Evolutionary conservation across 2,888 invertebrate genomes (phyloP).

Genomic region (Aquatica leii): DNA sequence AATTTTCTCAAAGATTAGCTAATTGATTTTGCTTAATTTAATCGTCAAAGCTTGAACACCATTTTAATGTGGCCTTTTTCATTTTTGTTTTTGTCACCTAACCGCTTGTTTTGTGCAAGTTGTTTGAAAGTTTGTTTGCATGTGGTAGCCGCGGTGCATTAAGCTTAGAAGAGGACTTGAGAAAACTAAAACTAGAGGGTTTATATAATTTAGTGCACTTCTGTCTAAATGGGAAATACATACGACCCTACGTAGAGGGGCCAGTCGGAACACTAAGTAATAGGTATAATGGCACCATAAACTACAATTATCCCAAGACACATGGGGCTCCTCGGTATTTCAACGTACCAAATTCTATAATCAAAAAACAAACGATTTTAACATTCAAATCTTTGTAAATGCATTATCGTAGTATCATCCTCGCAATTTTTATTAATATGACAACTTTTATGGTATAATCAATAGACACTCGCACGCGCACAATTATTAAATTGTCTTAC

Average conservation of each 20-base stretch:
- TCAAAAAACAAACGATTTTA: constrained; percentile 13
- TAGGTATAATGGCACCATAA: constrained; percentile 53
- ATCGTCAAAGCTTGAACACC: too few species aligned
- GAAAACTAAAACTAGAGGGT: constrained; percentile 22
- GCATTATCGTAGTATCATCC: too few species aligned
- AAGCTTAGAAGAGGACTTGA: constrained; percentile 21
- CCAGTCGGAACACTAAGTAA: constrained; percentile 47
- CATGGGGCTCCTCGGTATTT: constrained; percentile 41
- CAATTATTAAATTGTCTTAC: too few species aligned
- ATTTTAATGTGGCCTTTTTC: too few species aligned
- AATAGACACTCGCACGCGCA: too few species aligned
- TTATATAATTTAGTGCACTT: constrained; percentile 43
- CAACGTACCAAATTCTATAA: constrained; percentile 6
- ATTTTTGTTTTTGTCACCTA: too few species aligned
- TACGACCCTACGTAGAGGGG: constrained; percentile 35
- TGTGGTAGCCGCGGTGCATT: constrained; percentile 13
- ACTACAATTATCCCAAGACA: constrained; percentile 50
- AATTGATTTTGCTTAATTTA: too few species aligned
- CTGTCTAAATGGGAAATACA: constrained; percentile 24
- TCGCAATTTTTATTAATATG: too few species aligned
- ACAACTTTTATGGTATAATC: too few species aligned
- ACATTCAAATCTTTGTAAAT: too few species aligned
- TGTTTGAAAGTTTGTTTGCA: background rate
- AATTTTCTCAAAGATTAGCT: background rate
- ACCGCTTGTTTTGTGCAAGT: too few species aligned